Conservation (phyloP, 1,140 invertebrate genomes). For the Popillia japonica region DNA sequence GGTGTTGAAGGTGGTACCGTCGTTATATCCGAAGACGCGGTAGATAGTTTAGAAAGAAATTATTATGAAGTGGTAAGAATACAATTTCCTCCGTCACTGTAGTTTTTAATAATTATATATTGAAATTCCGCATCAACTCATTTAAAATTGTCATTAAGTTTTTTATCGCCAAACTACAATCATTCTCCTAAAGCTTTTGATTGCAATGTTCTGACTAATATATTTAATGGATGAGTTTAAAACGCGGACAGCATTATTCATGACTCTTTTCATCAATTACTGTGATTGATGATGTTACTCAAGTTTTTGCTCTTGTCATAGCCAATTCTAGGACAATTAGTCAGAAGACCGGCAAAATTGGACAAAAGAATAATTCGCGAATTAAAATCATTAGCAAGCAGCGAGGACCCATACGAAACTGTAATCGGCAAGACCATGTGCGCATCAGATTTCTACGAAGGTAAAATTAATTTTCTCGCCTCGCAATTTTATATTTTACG, state of each 20-base stretch:
- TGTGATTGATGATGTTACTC: too few species aligned
- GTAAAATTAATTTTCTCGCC: neutral
- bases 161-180: too few species aligned
- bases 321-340: conserved; percentile 85
- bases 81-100: too few species aligned
- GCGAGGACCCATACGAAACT: conserved; percentile 85
- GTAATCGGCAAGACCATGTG: conserved; percentile 92
- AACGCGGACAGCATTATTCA: neutral
- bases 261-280: too few species aligned
- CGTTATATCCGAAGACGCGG: conserved; percentile 74
- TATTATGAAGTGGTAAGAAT: conserved; percentile 70
- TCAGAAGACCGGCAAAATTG: conserved; percentile 82
- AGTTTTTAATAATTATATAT: conserved; percentile 13
- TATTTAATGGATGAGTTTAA: too few species aligned
- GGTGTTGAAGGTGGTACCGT: conserved; percentile 77
- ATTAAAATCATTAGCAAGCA: conserved; percentile 74
- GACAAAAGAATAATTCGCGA: conserved; percentile 83
- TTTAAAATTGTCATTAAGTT: too few species aligned
- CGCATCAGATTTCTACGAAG: conserved; percentile 97
- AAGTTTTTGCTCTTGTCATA: conserved; percentile 41
- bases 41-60: conserved; percentile 73
- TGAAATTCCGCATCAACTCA: neutral
- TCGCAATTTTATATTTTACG: neutral
- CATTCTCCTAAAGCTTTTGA: too few species aligned
- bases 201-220: too few species aligned